These are phyloP conservation scores for Drosophila differens DNA, from an alignment of 2,888 invertebrate species.

Conservation along the genomic window DNA sequence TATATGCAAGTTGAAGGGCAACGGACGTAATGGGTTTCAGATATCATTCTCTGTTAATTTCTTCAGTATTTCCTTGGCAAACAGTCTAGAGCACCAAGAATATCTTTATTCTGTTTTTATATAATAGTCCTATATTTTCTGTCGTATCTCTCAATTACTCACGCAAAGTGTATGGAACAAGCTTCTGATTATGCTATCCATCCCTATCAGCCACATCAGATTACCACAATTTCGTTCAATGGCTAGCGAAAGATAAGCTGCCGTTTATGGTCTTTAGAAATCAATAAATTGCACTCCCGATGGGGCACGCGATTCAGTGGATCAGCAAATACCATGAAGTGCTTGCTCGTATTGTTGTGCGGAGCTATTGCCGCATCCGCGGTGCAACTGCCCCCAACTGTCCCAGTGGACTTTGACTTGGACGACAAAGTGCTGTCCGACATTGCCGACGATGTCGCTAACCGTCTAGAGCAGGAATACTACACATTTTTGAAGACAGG, in stretches of 20 bases:
- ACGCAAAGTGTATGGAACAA: background rate
- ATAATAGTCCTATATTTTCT: background rate
- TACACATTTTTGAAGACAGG: slow-evolving; percentile 73
- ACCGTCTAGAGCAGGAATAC: slow-evolving; percentile 75
- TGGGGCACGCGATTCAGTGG: slow-evolving; percentile 31
- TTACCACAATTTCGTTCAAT: slow-evolving; percentile 33
- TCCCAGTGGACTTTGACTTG: slow-evolving; percentile 64
- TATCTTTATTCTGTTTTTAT: background rate
- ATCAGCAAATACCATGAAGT: slow-evolving; percentile 53
- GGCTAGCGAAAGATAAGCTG: slow-evolving; percentile 25
- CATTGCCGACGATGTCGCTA: slow-evolving; percentile 73
- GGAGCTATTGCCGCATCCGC: slow-evolving; percentile 55
- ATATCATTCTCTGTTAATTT: background rate
- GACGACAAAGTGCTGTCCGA: slow-evolving; percentile 72
- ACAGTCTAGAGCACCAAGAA: background rate
- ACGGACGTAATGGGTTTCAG: background rate
- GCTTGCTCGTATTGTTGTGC: slow-evolving; percentile 49
- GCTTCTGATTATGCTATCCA: slow-evolving; percentile 16
- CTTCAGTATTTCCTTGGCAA: background rate
- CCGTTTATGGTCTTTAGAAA: slow-evolving; percentile 12
- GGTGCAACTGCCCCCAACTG: slow-evolving; percentile 61
- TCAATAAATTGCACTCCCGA: slow-evolving; percentile 58
- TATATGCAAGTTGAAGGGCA: background rate
- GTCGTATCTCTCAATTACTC: background rate
- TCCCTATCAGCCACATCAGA: slow-evolving; percentile 78